Base-by-base conservation (phyloP, 2,797 vertebrate genomes). In the Eulemur mongoz region DNA sequence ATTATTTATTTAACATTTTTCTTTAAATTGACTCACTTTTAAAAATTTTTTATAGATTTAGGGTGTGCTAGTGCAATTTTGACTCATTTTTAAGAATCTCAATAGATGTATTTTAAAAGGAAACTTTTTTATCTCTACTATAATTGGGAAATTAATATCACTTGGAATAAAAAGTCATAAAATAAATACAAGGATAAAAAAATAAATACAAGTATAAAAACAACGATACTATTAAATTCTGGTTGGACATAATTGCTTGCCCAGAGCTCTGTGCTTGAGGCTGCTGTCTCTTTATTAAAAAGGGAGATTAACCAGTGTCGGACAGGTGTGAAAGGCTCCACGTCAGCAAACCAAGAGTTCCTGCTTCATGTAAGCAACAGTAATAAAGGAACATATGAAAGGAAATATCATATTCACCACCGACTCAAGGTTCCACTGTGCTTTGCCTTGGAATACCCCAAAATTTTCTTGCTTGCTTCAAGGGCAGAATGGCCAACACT, bases 221-320 rank as follows among this genome's bases (percentile, higher is more conserved):
- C 57, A 93, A 84, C 40, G 25, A n/a, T n/a, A 59, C 59, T 50
- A 54, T 83, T 75, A 82, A 80, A 59, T 48, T 80, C 79, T 65
- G 52, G 69, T 89, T 89, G 92, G 87, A 91, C 30, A 25, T 70
- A 93, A 92, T 83, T 80, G 75, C 57, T 54, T 76, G 45, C 76
- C 87, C 63, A 65, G n/a, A 94, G 86, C 89, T 87, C 69, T 54
- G 76, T 23, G 79, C 95, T 94, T n/a, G 18, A 90, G 92, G 80
- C 90, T 25, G 23, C 38, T 48, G 5, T 79, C 43, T 95, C 30
- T 85, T 95, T 94, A 87, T 79, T 95, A 89, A 91, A 75, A 89
- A 75, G 40, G 50, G 40, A 89, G 63, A 57, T 48, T 59, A 80
- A 35, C 78, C 73, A 95, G 73, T 35, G n/a, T 75, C 50, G 23